phyloP scores from a whole-genome alignment of 2,113 vertebrate species.

The Indri indri region DNA sequence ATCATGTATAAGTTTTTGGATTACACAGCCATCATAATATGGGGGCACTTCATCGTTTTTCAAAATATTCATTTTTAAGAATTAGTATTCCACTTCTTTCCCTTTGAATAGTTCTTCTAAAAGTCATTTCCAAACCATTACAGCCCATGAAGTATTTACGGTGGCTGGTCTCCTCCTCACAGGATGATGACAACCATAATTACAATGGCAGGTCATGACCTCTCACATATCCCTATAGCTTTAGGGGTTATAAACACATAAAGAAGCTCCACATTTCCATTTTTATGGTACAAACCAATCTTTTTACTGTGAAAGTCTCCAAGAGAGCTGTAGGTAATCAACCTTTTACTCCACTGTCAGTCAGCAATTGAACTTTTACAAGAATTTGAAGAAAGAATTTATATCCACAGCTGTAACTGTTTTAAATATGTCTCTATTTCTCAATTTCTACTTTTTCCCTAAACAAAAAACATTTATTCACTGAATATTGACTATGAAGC shows the following conservation, averaged over 20 bases:
- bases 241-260: constrained; percentile 62
- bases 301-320: constrained; percentile 44
- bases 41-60: not conserved
- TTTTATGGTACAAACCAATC: constrained; percentile 68
- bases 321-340: constrained; percentile 53
- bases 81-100: constrained; percentile 16
- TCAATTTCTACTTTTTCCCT: not conserved
- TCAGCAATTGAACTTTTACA: constrained; percentile 6
- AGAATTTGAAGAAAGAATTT: constrained; percentile 45
- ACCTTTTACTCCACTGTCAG: constrained; percentile 8
- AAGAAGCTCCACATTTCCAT: constrained; percentile 72
- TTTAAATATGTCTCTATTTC: not conserved
- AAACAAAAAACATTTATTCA: not conserved
- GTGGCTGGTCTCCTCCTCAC: constrained; percentile 6
- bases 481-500: not conserved
- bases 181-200: constrained; percentile 47
- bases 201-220: constrained; percentile 67
- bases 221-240: constrained; percentile 52
- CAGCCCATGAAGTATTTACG: not conserved
- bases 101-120: constrained; percentile 36
- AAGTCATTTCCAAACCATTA: constrained; percentile 61
- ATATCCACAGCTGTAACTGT: not conserved
- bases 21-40: not conserved
- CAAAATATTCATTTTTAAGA: not conserved
- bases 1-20: constrained; percentile 3